phyloP scores from a whole-genome alignment of 2,888 invertebrate species.

The Hirtodrosophila trivittata region DNA sequence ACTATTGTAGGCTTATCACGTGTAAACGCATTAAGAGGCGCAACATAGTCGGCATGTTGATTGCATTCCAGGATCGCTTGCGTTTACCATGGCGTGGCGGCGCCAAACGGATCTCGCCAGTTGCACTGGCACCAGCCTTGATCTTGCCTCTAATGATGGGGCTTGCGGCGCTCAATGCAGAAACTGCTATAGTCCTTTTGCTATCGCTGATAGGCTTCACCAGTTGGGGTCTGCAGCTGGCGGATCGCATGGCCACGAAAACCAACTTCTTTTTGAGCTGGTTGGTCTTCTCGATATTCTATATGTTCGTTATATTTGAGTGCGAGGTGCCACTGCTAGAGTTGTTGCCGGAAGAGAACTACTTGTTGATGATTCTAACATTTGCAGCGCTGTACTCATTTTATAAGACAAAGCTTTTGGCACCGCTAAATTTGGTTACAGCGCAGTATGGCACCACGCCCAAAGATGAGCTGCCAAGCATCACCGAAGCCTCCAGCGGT shows the following conservation, averaged over 20 bases:
- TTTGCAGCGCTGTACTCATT: conserved; percentile 71
- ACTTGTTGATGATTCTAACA: conserved; percentile 84
- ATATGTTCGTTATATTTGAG: conserved; percentile 89
- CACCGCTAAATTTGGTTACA: conserved; percentile 81
- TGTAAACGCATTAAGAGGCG: conserved; percentile 63
- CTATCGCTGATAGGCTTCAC: conserved; percentile 72
- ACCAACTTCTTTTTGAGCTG: conserved; percentile 91
- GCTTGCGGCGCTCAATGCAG: conserved; percentile 84
- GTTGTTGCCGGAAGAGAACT: conserved; percentile 88
- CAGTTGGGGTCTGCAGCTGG: conserved; percentile 71
- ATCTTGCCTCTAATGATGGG: conserved; percentile 84
- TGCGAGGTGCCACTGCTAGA: conserved; percentile 89
- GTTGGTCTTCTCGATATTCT: conserved; percentile 88
- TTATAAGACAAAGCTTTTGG: conserved; percentile 71
- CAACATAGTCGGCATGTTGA: conserved; percentile 82
- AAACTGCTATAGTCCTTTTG: conserved; percentile 80
- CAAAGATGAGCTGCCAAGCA: conserved; percentile 80
- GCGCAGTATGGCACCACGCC: conserved; percentile 69
- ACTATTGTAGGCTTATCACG: conserved; percentile 59
- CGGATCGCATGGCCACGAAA: conserved; percentile 81
- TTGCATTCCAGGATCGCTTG: conserved; percentile 85
- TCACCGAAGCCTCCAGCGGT: conserved; percentile 78
- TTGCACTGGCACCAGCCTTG: conserved; percentile 85
- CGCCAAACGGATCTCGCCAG: conserved; percentile 85
- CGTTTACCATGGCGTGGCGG: conserved; percentile 87